Conservation (phyloP, 2,888 invertebrate species). For the Neoaliturus tenellus region DNA sequence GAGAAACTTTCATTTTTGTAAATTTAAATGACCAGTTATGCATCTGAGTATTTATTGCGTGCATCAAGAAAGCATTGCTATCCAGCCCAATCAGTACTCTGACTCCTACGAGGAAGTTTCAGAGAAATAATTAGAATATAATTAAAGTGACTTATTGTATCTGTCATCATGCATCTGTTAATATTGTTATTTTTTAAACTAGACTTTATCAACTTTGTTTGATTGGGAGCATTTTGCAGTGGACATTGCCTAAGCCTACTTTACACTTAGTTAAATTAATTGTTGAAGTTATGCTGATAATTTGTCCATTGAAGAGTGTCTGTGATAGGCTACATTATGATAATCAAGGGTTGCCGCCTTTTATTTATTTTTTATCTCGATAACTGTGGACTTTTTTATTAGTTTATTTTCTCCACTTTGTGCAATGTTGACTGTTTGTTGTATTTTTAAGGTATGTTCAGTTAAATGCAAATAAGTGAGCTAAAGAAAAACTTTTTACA, state of each 20-base stretch:
- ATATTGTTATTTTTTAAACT: not conserved
- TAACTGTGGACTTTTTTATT: not conserved
- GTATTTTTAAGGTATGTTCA: not conserved
- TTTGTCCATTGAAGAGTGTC: conserved; percentile 27
- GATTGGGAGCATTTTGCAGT: conserved; percentile 29
- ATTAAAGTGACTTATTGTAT: too few relatives aligned
- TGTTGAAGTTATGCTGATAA: conserved; percentile 15
- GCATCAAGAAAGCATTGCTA: too few relatives aligned
- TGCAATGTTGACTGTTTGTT: conserved; percentile 8
- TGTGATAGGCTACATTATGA: conserved; percentile 35
- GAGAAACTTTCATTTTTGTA: too few relatives aligned
- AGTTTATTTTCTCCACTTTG: conserved; percentile 7
- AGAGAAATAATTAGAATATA: too few relatives aligned
- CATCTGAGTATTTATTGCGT: too few relatives aligned
- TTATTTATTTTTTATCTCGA: conserved; percentile 15
- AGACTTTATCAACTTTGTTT: not conserved
- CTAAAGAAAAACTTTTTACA: too few relatives aligned
- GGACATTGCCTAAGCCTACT: not conserved
- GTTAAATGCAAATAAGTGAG: too few relatives aligned
- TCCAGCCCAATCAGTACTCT: too few relatives aligned
- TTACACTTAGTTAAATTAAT: conserved; percentile 32
- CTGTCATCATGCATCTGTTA: too few relatives aligned
- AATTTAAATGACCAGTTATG: too few relatives aligned
- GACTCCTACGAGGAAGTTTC: too few relatives aligned
- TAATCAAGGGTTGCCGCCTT: conserved; percentile 26